Percentiles rank a stretch among this genome's conserved stretches.
phyloP scores from a whole-genome alignment of 1,140 invertebrate genomes.

The Leptinotarsa defecta region DNA sequence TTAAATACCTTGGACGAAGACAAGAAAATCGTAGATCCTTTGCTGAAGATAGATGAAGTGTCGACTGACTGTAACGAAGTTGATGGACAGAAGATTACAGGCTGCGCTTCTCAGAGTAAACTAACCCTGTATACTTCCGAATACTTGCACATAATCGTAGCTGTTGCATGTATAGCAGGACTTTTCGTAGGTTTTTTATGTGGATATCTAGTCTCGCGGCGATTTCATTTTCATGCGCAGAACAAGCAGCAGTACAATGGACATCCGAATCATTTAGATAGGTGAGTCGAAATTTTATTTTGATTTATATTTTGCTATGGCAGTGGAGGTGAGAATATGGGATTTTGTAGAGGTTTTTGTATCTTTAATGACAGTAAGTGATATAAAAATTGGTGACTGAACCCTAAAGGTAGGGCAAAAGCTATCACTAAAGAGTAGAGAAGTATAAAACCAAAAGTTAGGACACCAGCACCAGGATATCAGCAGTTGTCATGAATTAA shows the following conservation, averaged over 20 bases:
- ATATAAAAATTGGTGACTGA: no score
- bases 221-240: conserved; percentile 73
- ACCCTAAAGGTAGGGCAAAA: no score
- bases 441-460: no score
- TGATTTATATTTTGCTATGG: not conserved
- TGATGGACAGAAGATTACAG: conserved; percentile 25
- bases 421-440: no score
- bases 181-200: conserved; percentile 81
- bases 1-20: conserved; percentile 34
- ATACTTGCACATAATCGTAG: conserved; percentile 52
- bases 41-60: conserved; percentile 27
- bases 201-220: conserved; percentile 80
- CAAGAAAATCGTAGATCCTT: conserved; percentile 29
- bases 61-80: conserved; percentile 33
- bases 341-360: no score
- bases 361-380: no score
- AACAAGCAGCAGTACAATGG: conserved; percentile 74
- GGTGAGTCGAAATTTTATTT: conserved; percentile 47
- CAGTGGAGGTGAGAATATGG: not conserved
- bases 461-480: no score
- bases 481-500: no score
- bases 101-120: conserved; percentile 25
- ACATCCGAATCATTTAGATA: conserved; percentile 66
- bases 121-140: conserved; percentile 22
- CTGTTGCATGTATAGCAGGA: conserved; percentile 75